Base-by-base conservation (phyloP, 2,797 vertebrate species). In the Adrianichthys oophorus region DNA sequence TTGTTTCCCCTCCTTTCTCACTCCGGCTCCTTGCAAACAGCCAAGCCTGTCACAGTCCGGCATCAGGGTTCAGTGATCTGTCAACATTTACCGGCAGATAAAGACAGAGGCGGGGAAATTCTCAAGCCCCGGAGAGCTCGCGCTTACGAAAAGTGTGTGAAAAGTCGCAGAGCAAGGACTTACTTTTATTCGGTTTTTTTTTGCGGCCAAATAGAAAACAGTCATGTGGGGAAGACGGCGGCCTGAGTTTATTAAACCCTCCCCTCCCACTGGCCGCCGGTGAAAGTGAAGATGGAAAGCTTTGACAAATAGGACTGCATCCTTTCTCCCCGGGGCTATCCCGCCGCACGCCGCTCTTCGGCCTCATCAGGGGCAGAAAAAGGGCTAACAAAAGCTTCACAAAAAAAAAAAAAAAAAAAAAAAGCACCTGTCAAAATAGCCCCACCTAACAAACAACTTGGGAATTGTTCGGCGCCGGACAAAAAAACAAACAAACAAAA, bases 251-350 rank as follows among this genome's bases (percentile, higher is more conserved):
- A 81, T 88, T 68, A 76, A 59, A 66, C 48, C 52, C 48, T 18
- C 55, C 10, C 43, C 59, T 1, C 21, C 13, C 43, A 53, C 52
- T 8, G 53, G 59, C 68, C 23, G 41, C 87, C 92, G 90, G 94
- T 92, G 67, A 64, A 72, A 79, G 91, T 94, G 93, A 95, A 93
- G 91, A 95, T 91, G 91, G 94, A 91, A 89, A 64, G 92, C 90
- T 94, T 94, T 93, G 94, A 96, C 95, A 95, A 95, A 96, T 91
- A 90, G 91, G 94, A 94, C 92, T 91, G 88, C 92, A 93, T 93
- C 89, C 89, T 85, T 73, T 87, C 90, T 95, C 94, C 94, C 94
- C 74, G 63, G 92, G 93, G 95, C 91, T 32, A 6, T 56, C 15
- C 62, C 47, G 61, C 76, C 19, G 74, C 72, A 52, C 48, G 68